Base-by-base conservation (phyloP, 1,140 invertebrate genomes). In the Bombus picipes region DNA sequence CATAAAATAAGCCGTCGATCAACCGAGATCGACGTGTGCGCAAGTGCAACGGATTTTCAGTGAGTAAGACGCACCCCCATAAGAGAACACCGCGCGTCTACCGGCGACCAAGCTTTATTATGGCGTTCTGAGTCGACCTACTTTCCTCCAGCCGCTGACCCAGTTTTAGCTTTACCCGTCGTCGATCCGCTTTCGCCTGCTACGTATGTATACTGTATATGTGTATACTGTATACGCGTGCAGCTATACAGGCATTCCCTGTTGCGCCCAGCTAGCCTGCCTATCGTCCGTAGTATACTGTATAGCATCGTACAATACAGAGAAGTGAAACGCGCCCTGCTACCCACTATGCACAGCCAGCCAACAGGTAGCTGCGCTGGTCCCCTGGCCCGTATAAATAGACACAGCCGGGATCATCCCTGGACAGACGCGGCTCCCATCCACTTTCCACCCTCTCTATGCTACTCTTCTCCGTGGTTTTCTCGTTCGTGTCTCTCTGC, bases 351-450 rank as follows among this genome's bases (percentile, higher is more conserved):
- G 74, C 77, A 88, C 53, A 85, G 47, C 34, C 80, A 77, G 88
- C 94, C 94, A 94, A 94, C 94, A 94, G 94, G 94, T 94, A 94
- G 93, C 93, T 89, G 91, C 91, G 87, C 87, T 89, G 87, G 89
- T 71, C 90, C 90, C 89, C 89, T 87, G 89, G 92, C 85, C 90
- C 89, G 85, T 93, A 94, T 94, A 94, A 94, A 94, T 94, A 94
- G 92, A 94, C 91, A 92, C 91, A 93, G 90, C 92, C 91, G 91
- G 92, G 93, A 94, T 94, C 92, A 94, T 94, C 92, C 93, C 92
- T 92, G 93, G 93, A 93, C 92, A 87, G 90, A 83, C 87, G 83
- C 86, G 89, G 79, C 88, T 86, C 66, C 68, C 62, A 81, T 70
- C 43, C 65, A 25, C 43, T 43, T 53, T 59, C 70, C 28, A 37